Evolutionary conservation across 2,797 vertebrate genomes (phyloP).

Genomic region (Cephalopachus bancanus): DNA sequence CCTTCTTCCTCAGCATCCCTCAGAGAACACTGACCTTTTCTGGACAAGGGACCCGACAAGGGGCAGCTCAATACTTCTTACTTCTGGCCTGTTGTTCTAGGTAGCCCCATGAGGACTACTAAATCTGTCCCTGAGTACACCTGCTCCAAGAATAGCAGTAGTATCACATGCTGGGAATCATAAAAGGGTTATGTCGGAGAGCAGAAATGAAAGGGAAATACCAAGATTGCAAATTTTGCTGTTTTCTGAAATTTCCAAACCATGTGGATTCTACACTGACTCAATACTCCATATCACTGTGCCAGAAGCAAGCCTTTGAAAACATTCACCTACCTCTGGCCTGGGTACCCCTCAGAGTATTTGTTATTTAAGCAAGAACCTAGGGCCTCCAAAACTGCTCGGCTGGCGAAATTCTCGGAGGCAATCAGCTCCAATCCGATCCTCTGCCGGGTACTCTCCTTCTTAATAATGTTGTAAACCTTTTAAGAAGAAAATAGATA

Average conservation of each 20-base stretch:
- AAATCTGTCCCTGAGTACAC: neutral
- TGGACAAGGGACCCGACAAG: neutral
- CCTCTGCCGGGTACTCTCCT: constrained; percentile 95
- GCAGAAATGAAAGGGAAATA: neutral
- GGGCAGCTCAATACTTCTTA: neutral
- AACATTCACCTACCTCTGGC: constrained; percentile 91
- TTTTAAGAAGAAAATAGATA: constrained; percentile 69
- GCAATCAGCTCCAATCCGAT: constrained; percentile 96
- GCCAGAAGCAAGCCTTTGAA: neutral
- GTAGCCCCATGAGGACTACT: neutral
- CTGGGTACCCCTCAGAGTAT: constrained; percentile 98
- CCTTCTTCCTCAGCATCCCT: neutral
- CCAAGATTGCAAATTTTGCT: neutral
- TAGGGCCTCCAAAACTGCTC: constrained; percentile 96
- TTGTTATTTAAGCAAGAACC: constrained; percentile 99
- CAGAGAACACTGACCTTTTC: neutral
- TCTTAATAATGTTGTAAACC: constrained; percentile 97
- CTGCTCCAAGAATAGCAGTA: neutral
- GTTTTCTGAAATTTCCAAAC: neutral
- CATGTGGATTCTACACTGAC: neutral
- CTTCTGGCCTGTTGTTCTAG: neutral
- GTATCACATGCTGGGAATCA: neutral
- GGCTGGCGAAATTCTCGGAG: constrained; percentile 97
- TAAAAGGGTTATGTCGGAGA: neutral
- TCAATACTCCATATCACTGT: neutral